Conservation (phyloP, 2,888 invertebrate genomes). For the Cheiracanthium punctorium region DNA sequence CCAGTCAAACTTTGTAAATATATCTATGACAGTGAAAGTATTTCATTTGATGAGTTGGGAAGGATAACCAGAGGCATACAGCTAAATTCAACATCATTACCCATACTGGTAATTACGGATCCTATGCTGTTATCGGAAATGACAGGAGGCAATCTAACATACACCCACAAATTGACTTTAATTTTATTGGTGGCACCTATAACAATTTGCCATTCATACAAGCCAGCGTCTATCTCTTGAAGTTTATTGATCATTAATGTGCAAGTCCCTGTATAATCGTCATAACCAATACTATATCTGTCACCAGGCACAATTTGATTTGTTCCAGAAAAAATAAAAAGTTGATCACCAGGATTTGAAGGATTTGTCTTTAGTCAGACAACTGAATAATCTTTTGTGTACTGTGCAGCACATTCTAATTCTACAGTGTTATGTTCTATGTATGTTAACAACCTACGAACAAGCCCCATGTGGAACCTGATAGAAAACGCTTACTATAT, state of each 20-base stretch:
- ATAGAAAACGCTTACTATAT: too few species aligned
- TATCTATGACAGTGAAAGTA: too few species aligned
- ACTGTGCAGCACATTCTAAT: too few species aligned
- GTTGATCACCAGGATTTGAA: conserved; percentile 74
- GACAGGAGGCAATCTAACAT: conserved; percentile 91
- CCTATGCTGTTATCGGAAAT: conserved; percentile 95
- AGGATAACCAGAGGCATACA: conserved; percentile 93
- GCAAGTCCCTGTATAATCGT: conserved; percentile 71
- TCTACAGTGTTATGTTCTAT: too few species aligned
- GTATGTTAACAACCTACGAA: too few species aligned
- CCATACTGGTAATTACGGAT: conserved; percentile 80
- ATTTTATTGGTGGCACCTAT: conserved; percentile 88
- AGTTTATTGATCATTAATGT: conserved; percentile 85
- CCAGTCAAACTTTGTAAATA: too few species aligned
- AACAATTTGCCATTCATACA: conserved; percentile 90
- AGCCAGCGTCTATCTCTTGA: conserved; percentile 93
- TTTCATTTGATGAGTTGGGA: too few species aligned
- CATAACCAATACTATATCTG: conserved; percentile 68
- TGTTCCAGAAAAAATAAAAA: conserved; percentile 72
- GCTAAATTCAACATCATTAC: conserved; percentile 79
- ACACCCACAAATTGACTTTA: conserved; percentile 88
- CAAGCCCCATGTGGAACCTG: too few species aligned
- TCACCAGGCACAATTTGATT: conserved; percentile 71
- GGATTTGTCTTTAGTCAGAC: conserved; percentile 85
- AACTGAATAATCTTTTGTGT: too few species aligned